These are phyloP conservation scores for Falco biarmicus DNA, from an alignment of 2,797 vertebrate species.

Conservation along the genomic window DNA sequence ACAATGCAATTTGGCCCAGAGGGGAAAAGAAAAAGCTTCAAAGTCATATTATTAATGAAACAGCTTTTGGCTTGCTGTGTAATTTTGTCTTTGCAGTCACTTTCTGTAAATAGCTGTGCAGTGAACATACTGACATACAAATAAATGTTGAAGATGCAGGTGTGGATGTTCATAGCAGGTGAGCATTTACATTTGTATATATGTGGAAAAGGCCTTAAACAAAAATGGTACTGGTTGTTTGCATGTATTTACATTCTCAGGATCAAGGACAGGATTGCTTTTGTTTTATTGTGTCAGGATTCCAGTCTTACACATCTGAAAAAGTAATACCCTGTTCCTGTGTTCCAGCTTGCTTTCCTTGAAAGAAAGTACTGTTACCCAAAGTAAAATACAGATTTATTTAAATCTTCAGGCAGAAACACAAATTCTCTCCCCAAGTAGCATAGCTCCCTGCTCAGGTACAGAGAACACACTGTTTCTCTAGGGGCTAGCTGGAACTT, in stretches of 20 bases:
- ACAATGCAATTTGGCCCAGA: background rate
- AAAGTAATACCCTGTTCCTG: background rate
- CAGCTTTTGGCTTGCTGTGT: background rate
- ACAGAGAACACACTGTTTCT: background rate
- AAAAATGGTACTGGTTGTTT: background rate
- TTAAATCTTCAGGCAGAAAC: constrained; percentile 15
- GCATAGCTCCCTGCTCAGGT: background rate
- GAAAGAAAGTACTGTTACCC: background rate
- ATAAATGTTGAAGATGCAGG: background rate
- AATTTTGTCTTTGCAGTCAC: background rate
- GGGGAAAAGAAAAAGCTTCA: background rate
- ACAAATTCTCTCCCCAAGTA: constrained; percentile 17
- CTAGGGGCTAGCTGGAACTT: background rate
- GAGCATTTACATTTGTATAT: background rate
- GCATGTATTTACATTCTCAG: background rate
- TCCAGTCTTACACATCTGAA: background rate
- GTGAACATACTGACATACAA: background rate
- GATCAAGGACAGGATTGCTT: background rate
- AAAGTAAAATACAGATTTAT: background rate
- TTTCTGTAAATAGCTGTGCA: background rate
- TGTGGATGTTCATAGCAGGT: background rate
- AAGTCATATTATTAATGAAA: background rate
- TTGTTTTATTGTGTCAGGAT: background rate
- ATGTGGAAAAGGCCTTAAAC: background rate
- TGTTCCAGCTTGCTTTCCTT: background rate